Evolutionary conservation across 2,113 vertebrate genomes (phyloP).

Genomic region (Microcebus jonahi): DNA sequence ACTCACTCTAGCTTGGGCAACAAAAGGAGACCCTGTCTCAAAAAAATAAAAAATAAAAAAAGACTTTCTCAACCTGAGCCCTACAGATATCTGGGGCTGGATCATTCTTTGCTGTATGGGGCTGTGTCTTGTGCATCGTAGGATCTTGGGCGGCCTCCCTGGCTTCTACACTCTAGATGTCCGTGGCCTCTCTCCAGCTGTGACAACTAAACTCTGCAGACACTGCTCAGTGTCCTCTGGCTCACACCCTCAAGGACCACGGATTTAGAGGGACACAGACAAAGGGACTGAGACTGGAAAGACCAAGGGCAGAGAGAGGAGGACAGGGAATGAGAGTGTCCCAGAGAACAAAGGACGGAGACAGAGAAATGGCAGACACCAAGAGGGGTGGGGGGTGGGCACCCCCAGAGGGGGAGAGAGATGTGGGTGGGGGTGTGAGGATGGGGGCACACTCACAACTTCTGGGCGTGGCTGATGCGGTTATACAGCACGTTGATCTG

Average conservation of each 20-base stretch:
- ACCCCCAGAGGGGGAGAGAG: neutral
- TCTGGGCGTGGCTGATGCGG: conserved; percentile 85
- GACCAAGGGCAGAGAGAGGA: neutral
- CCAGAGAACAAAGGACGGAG: neutral
- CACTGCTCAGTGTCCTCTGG: neutral
- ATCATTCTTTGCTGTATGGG: neutral
- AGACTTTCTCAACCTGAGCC: accelerated
- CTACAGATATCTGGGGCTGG: accelerated
- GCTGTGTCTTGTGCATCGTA: accelerated
- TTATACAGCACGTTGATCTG: conserved; percentile 86
- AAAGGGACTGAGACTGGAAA: neutral
- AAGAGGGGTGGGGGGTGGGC: no score
- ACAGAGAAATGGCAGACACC: neutral
- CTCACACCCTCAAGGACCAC: no score
- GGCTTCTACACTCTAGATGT: neutral
- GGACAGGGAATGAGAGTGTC: neutral
- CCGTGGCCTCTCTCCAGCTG: neutral
- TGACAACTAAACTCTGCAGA: neutral
- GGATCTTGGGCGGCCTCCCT: accelerated
- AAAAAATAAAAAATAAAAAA: no score
- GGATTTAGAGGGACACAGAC: neutral
- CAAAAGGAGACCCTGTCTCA: no score
- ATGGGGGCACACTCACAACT: conserved; percentile 79
- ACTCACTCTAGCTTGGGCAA: no score
- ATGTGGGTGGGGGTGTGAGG: neutral